A percentile compares a stretch with the other conserved stretches of the same genome.
Conservation (phyloP, 2,888 invertebrate species). For the Andrena hattorfiana region DNA sequence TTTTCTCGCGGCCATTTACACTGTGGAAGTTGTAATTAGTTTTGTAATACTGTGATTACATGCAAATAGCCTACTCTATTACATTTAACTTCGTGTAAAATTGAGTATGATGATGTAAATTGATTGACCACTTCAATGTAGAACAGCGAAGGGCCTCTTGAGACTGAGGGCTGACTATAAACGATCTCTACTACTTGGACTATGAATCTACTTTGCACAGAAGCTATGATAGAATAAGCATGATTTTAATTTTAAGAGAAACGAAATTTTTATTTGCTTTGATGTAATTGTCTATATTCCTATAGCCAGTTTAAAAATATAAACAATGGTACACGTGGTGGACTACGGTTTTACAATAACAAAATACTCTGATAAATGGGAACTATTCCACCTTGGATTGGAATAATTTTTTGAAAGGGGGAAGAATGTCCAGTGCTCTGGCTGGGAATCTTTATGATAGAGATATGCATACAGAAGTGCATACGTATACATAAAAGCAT, state of each 20-base stretch:
- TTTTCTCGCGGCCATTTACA: not conserved
- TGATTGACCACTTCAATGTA: not conserved
- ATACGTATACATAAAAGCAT: no score
- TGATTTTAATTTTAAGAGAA: not conserved
- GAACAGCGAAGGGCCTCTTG: not conserved
- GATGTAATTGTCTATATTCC: no score
- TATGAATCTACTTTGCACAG: not conserved
- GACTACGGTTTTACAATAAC: no score
- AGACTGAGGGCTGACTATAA: not conserved
- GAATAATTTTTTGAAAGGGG: no score
- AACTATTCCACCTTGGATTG: no score
- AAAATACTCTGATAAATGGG: no score
- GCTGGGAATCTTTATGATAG: no score
- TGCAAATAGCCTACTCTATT: not conserved
- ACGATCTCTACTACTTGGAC: constrained; percentile 7
- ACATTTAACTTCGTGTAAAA: not conserved
- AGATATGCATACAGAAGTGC: no score
- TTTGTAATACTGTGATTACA: not conserved
- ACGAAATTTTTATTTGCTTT: no score
- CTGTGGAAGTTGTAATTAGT: not conserved
- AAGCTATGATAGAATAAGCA: not conserved
- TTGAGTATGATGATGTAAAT: not conserved
- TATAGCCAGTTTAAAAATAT: no score
- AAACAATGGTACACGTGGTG: no score
- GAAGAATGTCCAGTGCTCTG: no score